A percentile compares a stretch with the other conserved stretches of the same genome.
Evolutionary conservation across 2,888 invertebrate species (phyloP).

Genomic region (Dasysyrphus albostriatus): DNA sequence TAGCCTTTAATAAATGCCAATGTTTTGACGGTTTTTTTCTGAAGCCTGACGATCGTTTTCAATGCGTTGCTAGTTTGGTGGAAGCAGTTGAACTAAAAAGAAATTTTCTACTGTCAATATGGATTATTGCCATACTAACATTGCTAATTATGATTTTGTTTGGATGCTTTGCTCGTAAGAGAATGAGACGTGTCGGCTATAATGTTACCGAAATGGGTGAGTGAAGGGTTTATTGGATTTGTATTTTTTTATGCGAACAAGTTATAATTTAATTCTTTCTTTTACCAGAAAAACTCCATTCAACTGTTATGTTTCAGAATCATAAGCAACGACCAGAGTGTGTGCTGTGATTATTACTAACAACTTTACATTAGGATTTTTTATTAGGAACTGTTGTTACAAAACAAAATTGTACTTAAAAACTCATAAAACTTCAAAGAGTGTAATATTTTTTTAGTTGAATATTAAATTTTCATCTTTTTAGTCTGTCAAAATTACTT

Average conservation of each 20-base stretch:
- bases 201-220: constrained; percentile 54
- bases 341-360: background rate
- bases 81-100: background rate
- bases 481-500: too few relatives aligned
- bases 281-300: constrained; percentile 19
- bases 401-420: background rate
- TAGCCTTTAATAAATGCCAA: constrained; percentile 57
- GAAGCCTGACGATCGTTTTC: constrained; percentile 37
- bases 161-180: background rate
- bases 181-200: constrained; percentile 33
- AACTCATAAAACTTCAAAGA: background rate
- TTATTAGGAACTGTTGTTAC: background rate
- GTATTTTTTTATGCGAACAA: background rate
- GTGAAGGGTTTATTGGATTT: background rate
- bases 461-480: too few relatives aligned
- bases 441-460: too few relatives aligned
- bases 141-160: background rate
- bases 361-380: background rate
- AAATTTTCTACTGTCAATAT: background rate
- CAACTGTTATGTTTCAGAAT: constrained; percentile 14
- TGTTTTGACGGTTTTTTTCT: constrained; percentile 41
- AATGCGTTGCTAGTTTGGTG: constrained; percentile 23
- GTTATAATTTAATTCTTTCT: too few relatives aligned
- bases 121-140: constrained; percentile 7
- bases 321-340: constrained; percentile 19